Base-by-base conservation (phyloP, 2,113 vertebrate genomes). In the Rhipidura dahli region DNA sequence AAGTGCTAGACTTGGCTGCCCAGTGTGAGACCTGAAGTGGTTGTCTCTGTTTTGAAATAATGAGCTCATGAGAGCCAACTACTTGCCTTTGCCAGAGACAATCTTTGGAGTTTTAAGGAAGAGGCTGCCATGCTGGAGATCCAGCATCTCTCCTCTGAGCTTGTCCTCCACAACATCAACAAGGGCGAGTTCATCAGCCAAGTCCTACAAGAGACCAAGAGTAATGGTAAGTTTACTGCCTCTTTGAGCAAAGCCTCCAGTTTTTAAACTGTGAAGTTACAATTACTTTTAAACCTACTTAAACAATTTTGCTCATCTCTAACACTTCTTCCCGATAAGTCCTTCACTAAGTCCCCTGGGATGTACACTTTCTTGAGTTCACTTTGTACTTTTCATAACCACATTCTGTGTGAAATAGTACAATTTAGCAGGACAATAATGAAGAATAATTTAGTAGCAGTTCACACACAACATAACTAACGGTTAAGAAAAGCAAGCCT, bases 151-250 rank as follows among this genome's bases (percentile, higher is more conserved):
- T 83, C 99, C 99, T 97, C 99, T 99, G 96, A 99, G 93, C 94
- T 99, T 99, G 96, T 99, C 99, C 95, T 99, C 99, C 73, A 99
- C 99, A 89, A 99, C 99, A 78, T 99, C 99, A 95, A 99, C 99
- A 92, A 99, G 98, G 30, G 99, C 99, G 54, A 99, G 98, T 96
- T 99, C 99, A 96, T 99, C 99, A 22, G 99, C 98, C 94, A 99
- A 97, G 56, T 99, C 99, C 99, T 99, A 81, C 54, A 97, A 79
- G n/a, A 96, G 15, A 91, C 17, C 73, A 91, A 54, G 65, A 71
- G 76, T 49, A 94, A 33, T 24, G 40, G 4, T 47, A 56, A 73
- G 13, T 86, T 51, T 61, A n/a, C 39, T 90, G 21, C 47, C 50
- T 64, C 64, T 69, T 40, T 63, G 20, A 75, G 17, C 35, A 50